Evolutionary conservation across 2,797 vertebrate species (phyloP), one percentile per base, ranked within the genome.

Genomic region (Anolis apletophallus): DNA sequence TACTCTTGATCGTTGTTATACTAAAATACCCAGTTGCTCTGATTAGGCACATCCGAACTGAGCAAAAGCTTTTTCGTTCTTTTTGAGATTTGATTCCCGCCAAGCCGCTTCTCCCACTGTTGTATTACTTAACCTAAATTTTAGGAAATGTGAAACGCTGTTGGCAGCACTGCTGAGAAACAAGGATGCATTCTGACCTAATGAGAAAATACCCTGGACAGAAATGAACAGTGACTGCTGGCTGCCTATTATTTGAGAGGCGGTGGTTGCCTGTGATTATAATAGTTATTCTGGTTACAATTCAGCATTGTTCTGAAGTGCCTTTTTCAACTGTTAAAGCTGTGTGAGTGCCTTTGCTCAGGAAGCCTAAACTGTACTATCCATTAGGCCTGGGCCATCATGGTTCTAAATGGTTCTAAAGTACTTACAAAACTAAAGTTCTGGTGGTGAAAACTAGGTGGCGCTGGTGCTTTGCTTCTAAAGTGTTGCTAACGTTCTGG

Each of bases 11-110:
- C 88, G 72, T 88, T 87, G 90, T 84, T 76, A 81, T 23, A 40
- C 69, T 86, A 92, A 90, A 85, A 87, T 85, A 89, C 14, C 79
- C 21, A 88, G 83, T 81, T 74, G 75, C 17, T 88, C 84, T 81
- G 36, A 90, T 83, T 77, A 89, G 92, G 79, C 1, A 1, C 14
- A 90, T 84, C 40, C 82, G 72, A 87, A 34, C 57, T 36, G 67
- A 77, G 34, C 54, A 11, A 13, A 80, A 21, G 23, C 17, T 57
- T 74, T 83, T 50, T 36, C 13, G 1, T 83, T 40, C 32, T 8
- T 26, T 76, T 88, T 5, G 80, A 6, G 3, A 32, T 86, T 36
- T 80, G 40, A 88, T 67, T 52, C 78, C 64, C 64, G 5, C 14
- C 55, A 17, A 55, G 86, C 23, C 72, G 23, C 40, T n/a, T n/a